Evolutionary conservation across 2,888 invertebrate genomes (phyloP), one percentile per base, ranked within the genome.

Genomic region (Lepidocyrtinus sp.): DNA sequence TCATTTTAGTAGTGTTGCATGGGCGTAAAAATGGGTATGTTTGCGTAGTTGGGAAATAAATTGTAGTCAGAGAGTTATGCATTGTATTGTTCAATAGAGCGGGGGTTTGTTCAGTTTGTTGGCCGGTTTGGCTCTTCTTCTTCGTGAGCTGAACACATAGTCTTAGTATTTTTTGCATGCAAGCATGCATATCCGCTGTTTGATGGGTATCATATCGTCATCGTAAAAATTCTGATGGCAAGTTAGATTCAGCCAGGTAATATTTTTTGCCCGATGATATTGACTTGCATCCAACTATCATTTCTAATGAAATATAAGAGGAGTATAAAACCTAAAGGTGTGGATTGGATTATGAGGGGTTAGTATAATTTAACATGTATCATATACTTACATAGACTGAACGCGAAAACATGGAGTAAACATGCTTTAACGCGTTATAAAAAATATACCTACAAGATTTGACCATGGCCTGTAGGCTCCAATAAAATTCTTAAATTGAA

Each of bases 51-150:
- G 74, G 19, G 25, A 74, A 74, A 74, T 74, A 74, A 74, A 74
- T 74, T 67, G 74, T 67, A 74, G 36, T 36, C 61, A 61, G 21
- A n/a, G 3, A 15, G 5, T 19, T 1, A 36, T 36, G 21, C 45
- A 17, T 36, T 36, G 36, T n/a, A n/a, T 63, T 64, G 55, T 21
- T 59, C 50, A 36, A 67, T 27, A 67, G 65, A 55, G 74, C 74
- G 73, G 73, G 36, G 73, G 73, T 50, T 73, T n/a, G n/a, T n/a
- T n/a, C n/a, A n/a, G n/a, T n/a, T n/a, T 73, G 65, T 50, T 73
- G 65, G 65, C 63, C 64, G 68, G 67, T 36, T 74, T 65, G 67
- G 65, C 67, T 36, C n/a, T n/a, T n/a, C n/a, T n/a, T n/a, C n/a
- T n/a, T n/a, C n/a, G n/a, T 12, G 50, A 50, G 50, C 1, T 50